A percentile compares a stretch with the other conserved stretches of the same genome.
Conservation (phyloP, 2,888 invertebrate species). For the Nomada fucata region DNA sequence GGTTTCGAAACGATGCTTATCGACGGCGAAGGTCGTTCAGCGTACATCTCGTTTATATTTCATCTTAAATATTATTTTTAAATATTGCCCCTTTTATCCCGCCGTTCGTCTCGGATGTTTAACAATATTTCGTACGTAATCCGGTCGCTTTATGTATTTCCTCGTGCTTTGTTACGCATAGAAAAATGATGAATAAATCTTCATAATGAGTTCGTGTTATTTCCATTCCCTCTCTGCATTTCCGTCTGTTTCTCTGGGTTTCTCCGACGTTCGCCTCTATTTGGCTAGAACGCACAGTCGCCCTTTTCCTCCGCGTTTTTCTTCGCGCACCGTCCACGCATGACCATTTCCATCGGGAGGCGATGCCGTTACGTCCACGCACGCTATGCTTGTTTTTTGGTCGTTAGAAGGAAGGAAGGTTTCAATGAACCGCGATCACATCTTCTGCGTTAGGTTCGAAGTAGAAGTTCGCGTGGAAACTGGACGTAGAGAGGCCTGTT, state of each 20-base stretch:
- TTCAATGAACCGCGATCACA: constrained; percentile 36
- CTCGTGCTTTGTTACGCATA: no score
- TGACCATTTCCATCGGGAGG: constrained; percentile 36
- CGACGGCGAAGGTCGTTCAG: no score
- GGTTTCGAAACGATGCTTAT: no score
- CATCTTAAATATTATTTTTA: no score
- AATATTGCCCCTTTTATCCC: no score
- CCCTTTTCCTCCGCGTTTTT: constrained; percentile 11
- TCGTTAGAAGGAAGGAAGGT: constrained; percentile 43
- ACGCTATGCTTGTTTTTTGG: constrained; percentile 30
- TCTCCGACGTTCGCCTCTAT: constrained; percentile 26
- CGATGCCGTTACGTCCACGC: constrained; percentile 49
- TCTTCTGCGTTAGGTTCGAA: constrained; percentile 8
- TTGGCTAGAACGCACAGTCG: constrained; percentile 19
- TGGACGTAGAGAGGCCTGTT: constrained; percentile 11
- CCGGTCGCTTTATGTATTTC: no score
- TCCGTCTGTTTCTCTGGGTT: not conserved
- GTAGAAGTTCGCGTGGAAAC: constrained; percentile 1
- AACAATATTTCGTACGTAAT: no score
- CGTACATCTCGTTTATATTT: no score
- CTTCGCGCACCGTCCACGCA: not conserved
- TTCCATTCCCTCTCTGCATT: not conserved
- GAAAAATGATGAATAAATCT: no score
- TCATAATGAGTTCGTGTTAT: not conserved
- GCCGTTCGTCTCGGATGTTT: no score